Conservation (phyloP, 92 coral and sea anemone genomes). For the Parazoanthus atlanticus region DNA sequence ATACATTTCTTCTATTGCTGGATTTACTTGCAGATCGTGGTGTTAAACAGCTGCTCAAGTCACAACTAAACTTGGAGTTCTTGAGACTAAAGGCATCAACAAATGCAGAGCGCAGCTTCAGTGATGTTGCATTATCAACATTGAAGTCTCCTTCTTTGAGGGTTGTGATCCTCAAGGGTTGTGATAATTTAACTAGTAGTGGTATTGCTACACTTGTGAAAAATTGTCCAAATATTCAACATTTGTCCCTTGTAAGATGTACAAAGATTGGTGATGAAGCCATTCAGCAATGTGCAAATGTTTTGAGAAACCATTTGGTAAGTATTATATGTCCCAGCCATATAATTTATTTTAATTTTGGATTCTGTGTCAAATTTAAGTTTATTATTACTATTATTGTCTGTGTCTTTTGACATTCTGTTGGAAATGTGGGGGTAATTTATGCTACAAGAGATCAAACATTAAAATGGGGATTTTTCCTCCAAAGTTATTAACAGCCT, state of each 20-base stretch:
- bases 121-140: constrained; percentile 58
- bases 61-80: constrained; percentile 60
- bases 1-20: no score
- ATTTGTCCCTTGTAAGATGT: constrained; percentile 68
- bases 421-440: no score
- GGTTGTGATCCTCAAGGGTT: constrained; percentile 57
- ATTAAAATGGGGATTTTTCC: no score
- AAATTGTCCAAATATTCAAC: constrained; percentile 76
- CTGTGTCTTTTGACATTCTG: no score
- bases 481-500: no score
- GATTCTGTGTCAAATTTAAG: no score
- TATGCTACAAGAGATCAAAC: no score
- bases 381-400: no score
- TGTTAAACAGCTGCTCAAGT: constrained; percentile 61
- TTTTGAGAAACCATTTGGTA: constrained; percentile 67
- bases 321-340: constrained; percentile 8
- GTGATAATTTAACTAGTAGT: constrained; percentile 62
- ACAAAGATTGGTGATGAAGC: constrained; percentile 59
- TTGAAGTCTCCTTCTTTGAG: constrained; percentile 59
- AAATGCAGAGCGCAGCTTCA: constrained; percentile 37
- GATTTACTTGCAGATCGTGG: constrained; percentile 65
- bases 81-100: constrained; percentile 53
- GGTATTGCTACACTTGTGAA: constrained; percentile 63
- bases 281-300: constrained; percentile 54
- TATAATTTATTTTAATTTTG: no score